Base-by-base conservation (phyloP, 2,113 vertebrate genomes). In the Hystrix brachyura region DNA sequence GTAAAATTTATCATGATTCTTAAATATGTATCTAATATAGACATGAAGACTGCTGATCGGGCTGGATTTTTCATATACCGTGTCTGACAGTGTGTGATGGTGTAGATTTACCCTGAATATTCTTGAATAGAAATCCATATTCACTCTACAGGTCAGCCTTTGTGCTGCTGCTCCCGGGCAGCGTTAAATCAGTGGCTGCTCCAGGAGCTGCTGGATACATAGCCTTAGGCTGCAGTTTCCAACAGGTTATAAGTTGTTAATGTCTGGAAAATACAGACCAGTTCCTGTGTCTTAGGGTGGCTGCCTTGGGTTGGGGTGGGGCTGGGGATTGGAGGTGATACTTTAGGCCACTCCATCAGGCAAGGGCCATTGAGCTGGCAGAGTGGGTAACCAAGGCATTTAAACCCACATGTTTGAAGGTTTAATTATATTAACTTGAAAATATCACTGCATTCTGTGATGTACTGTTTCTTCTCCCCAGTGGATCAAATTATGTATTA, bases 381-480 rank as follows among this genome's bases (percentile, higher is more conserved):
- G 69, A 76, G 53, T 25, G 72, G 23, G 64, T 71, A n/a, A 13
- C 19, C 34, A 3, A 53, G 46, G 43, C n/a, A 21, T 55, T 82
- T 64, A 91, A 34, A 34, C 38, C 48, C 27, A 0, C 11, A 34
- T 14, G 0, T 82, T 59, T 29, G 15, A 69, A 84, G 5, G 46
- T 32, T 23, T 87, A 57, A 82, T 81, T 84, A 69, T 43, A 32
- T 85, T 91, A 83, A 17, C 43, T 91, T 69, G 76, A 90, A 87
- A 69, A 23, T 76, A 15, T 11, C 38, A 62, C 2, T 72, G 4
- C 57, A 23, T 51, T 34, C 38, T 67, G 0, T 27, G 38, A 1
- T 76, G 6, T 46, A 38, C 55, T 67, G 15, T 76, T 71, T 90
- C 25, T 94, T 78, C 25, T 95, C 65, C 21, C 38, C n/a, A 83